A percentile compares a stretch with the other conserved stretches of the same genome.
phyloP scores from a whole-genome alignment of 2,113 vertebrate species.

The Amblyopsis rosae region DNA sequence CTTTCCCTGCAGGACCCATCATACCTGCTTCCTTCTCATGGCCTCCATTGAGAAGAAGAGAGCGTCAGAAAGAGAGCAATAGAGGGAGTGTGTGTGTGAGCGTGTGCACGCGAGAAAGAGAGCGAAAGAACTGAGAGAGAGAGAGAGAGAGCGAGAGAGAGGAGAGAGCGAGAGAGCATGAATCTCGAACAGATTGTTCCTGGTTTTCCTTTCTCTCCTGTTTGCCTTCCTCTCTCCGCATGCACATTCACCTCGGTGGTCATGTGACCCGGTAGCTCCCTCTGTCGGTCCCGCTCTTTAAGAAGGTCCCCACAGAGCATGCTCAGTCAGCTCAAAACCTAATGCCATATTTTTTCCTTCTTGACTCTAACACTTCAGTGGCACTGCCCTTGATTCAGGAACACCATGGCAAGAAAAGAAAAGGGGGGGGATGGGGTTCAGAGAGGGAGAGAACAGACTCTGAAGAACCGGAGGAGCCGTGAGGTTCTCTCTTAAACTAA shows the following conservation, averaged over 20 bases:
- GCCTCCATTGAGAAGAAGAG: conserved; percentile 73
- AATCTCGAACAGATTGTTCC: conserved; percentile 69
- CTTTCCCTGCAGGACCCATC: conserved; percentile 66
- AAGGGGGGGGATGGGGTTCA: background rate
- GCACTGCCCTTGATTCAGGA: conserved; percentile 11
- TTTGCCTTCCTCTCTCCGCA: conserved; percentile 70
- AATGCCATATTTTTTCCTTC: conserved; percentile 44
- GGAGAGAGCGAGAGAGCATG: conserved; percentile 18
- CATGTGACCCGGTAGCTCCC: conserved; percentile 78
- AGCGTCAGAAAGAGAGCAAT: conserved; percentile 38
- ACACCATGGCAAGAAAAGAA: background rate
- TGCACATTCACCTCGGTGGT: conserved; percentile 73
- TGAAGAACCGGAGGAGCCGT: background rate
- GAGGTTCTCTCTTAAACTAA: conserved; percentile 15
- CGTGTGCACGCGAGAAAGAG: conserved; percentile 15
- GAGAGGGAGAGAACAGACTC: background rate
- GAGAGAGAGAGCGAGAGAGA: conserved; percentile 19
- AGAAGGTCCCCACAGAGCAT: conserved; percentile 71
- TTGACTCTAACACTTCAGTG: conserved; percentile 43
- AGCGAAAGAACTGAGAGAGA: conserved; percentile 5
- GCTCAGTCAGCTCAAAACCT: conserved; percentile 68
- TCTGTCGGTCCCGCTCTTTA: conserved; percentile 72
- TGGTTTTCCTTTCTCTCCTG: conserved; percentile 38
- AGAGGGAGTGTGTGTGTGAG: conserved; percentile 19
- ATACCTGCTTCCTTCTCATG: conserved; percentile 82